These are phyloP conservation scores for Euproctis similis DNA, from an alignment of 2,888 invertebrate genomes.

Conservation along the genomic window DNA sequence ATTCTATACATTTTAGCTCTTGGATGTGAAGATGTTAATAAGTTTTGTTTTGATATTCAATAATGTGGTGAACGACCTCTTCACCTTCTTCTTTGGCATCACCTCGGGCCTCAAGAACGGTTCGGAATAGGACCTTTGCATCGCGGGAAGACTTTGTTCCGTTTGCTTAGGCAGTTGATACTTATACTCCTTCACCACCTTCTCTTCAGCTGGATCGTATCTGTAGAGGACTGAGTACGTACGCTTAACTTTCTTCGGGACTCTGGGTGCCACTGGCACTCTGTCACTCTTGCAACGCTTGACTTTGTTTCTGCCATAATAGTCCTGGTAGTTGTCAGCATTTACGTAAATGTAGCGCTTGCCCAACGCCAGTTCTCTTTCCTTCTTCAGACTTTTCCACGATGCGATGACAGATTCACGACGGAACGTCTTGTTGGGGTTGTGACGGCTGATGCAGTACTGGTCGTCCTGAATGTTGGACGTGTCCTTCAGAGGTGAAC, in stretches of 20 bases:
- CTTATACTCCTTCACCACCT: conserved; percentile 67
- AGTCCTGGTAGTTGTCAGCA: conserved; percentile 60
- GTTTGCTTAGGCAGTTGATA: conserved; percentile 51
- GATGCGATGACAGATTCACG: conserved; percentile 70
- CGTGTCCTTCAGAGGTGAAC: conserved; percentile 64
- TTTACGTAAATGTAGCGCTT: conserved; percentile 62
- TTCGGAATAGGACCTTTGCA: conserved; percentile 59
- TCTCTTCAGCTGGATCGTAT: conserved; percentile 63
- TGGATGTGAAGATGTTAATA: conserved; percentile 61
- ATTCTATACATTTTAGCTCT: conserved; percentile 45
- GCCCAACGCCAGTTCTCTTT: conserved; percentile 64
- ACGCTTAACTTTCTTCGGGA: conserved; percentile 61
- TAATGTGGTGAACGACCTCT: conserved; percentile 64
- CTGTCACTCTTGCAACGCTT: conserved; percentile 69
- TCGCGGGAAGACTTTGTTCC: conserved; percentile 26
- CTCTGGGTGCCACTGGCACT: conserved; percentile 40
- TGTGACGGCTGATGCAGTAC: conserved; percentile 67
- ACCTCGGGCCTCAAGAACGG: conserved; percentile 55
- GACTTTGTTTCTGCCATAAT: conserved; percentile 62
- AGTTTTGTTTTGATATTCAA: conserved; percentile 66
- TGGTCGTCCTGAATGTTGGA: conserved; percentile 64
- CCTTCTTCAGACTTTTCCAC: conserved; percentile 69
- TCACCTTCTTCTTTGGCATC: conserved; percentile 62
- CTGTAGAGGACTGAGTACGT: conserved; percentile 67
- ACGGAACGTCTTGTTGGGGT: conserved; percentile 68